Base-by-base conservation (phyloP, 2,797 vertebrate species). In the Chelon auratus region DNA sequence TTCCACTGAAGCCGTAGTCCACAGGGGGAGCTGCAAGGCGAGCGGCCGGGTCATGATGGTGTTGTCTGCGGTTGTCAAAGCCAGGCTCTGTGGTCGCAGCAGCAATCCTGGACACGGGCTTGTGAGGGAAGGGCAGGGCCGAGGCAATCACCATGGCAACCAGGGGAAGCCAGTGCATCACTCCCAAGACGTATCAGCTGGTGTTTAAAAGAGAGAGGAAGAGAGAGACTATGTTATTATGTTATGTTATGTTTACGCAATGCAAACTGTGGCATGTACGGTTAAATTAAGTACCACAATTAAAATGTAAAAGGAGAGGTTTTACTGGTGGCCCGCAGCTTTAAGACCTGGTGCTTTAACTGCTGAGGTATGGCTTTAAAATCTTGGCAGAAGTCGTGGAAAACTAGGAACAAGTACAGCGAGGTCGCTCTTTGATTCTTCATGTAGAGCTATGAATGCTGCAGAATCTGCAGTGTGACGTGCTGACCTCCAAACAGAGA, bases 111-210 rank as follows among this genome's bases (percentile, higher is more conserved):
- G 93, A 91, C 88, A 82, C 77, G 50, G 93, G 92, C 91, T 87
- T 87, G 72, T 92, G 93, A 91, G 94, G 94, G 89, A 94, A 94
- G 89, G 93, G 93, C 93, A 95, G 94, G 93, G 94, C 94, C 92
- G 94, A 95, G 94, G 94, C 94, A 78, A 95, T 95, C 93, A 95
- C 95, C 94, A 95, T 95, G 94, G 94, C 94, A 95, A 95, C 95
- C 95, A 95, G 91, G 93, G 95, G 94, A 95, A 95, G 94, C 95
- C 95, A 95, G 95, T 94, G 94, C 95, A 95, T 95, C 94, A 95
- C 95, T 95, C 93, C 94, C 95, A 94, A 83, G 87, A 95, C 93
- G 93, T 95, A 93, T 95, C 94, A 95, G 93, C 94, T 95, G 74
- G 77, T 1, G 70, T 57, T 75, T 18, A 43, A 76, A 50, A 56